Conservation (phyloP, 2,113 vertebrate genomes). For the Thalassoma bifasciatum region DNA sequence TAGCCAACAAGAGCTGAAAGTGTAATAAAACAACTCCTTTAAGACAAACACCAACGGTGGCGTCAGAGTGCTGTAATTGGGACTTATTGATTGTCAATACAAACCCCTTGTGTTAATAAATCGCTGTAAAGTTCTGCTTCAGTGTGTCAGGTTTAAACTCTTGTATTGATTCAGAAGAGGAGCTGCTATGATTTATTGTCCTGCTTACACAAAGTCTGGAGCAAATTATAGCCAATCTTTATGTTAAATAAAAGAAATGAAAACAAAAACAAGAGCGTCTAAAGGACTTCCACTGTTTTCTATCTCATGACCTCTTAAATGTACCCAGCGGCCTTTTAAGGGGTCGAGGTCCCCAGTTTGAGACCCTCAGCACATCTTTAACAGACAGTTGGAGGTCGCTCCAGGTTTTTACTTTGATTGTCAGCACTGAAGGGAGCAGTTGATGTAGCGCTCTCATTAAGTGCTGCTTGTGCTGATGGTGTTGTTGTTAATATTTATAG, state of each 20-base stretch:
- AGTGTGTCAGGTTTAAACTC: not conserved
- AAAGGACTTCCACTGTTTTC: not conserved
- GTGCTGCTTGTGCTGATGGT: constrained; percentile 6
- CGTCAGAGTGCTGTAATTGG: not conserved
- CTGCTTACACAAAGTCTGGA: not conserved
- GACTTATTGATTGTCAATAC: constrained; percentile 2
- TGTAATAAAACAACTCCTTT: not conserved
- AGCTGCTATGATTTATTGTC: not conserved
- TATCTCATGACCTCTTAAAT: not conserved
- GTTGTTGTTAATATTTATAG: not conserved
- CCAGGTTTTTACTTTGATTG: not conserved
- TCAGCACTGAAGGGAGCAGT: not conserved
- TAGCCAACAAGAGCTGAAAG: not conserved
- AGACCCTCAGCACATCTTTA: not conserved
- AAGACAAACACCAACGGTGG: not conserved
- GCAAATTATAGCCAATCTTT: not conserved
- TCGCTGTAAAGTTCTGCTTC: not conserved
- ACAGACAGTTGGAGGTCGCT: constrained; percentile 8
- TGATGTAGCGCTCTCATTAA: not conserved
- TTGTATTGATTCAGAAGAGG: not conserved
- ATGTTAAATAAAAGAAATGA: not conserved
- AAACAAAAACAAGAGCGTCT: too few relatives aligned
- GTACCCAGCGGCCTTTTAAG: not conserved
- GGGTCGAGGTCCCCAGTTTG: not conserved
- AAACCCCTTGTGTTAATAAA: constrained; percentile 3